Evolutionary conservation across 2,888 invertebrate genomes (phyloP), one percentile per base, ranked within the genome.

Genomic region (Tethea ocularis): DNA sequence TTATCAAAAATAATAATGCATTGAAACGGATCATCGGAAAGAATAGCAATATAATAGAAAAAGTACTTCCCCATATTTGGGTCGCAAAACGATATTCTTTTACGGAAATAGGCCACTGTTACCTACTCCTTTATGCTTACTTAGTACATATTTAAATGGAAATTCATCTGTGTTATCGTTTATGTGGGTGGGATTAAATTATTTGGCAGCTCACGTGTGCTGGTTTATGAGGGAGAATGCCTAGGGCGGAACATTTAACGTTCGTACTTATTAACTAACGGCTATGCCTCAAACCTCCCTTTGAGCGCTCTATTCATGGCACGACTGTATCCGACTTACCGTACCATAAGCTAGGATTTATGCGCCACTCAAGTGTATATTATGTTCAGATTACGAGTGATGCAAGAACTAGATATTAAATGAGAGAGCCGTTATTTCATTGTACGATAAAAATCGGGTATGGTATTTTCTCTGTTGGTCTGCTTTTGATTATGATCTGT

Each of bases 151-250:
- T 46, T 20, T 20, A 17, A n/a, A 46, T 46, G 46, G n/a, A 20
- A 46, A 46, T 46, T 20, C 20, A 46, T 20, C 46, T 46, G n/a
- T 4, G 13, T 38, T 38, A 6, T 1, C 15, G 46, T 20, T 20
- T 20, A 74, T 73, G 75, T 70, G 69, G 66, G 68, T 59, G 57
- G 72, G 72, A 81, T 83, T 78, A 79, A 80, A 80, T 80, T 80
- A 82, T 83, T 80, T 75, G 74, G 72, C 72, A 74, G 71, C 72
- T 77, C 77, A 74, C 77, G 78, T 74, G 71, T 71, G 73, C 58
- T 69, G 73, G 64, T 78, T 78, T 76, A 77, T 71, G 77, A 75
- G 72, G 71, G 67, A 62, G 67, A 62, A 59, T 56, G 66, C 67
- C 62, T 62, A 57, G 60, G 64, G 71, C 67, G 62, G 59, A 63